Conservation (phyloP, 2,888 invertebrate species). For the Microctonus brassicae region DNA sequence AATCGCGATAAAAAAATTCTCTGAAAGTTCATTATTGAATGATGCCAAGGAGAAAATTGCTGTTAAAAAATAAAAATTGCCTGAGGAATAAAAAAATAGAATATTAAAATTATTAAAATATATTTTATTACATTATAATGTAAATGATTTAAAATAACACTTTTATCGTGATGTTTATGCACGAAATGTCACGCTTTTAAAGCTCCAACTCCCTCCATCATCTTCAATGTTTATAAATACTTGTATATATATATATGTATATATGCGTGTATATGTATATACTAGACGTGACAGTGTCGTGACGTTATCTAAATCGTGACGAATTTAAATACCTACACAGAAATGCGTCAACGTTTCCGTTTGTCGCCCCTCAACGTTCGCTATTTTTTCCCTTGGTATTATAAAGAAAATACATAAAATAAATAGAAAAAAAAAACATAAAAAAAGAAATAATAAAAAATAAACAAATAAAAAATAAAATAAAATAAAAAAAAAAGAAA, state of each 20-base stretch:
- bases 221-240: no score
- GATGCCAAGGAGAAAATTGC: background rate
- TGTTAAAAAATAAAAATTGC: background rate
- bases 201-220: background rate
- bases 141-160: slow-evolving; percentile 8
- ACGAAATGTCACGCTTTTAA: slow-evolving; percentile 4
- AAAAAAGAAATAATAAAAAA: background rate
- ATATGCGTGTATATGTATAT: background rate
- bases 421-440: background rate
- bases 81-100: background rate
- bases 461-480: background rate
- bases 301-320: slow-evolving; percentile 27
- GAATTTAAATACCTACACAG: slow-evolving; percentile 12
- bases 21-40: background rate
- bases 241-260: background rate
- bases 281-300: slow-evolving; percentile 3
- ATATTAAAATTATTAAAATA: background rate
- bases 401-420: background rate
- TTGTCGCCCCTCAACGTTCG: background rate
- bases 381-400: background rate
- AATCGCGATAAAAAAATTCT: background rate
- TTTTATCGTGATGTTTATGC: slow-evolving; percentile 9
- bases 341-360: background rate
- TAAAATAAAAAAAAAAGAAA: no score
- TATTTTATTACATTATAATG: background rate